Conservation (phyloP, 2,888 invertebrate genomes). For the Platycheirus rosarum region DNA sequence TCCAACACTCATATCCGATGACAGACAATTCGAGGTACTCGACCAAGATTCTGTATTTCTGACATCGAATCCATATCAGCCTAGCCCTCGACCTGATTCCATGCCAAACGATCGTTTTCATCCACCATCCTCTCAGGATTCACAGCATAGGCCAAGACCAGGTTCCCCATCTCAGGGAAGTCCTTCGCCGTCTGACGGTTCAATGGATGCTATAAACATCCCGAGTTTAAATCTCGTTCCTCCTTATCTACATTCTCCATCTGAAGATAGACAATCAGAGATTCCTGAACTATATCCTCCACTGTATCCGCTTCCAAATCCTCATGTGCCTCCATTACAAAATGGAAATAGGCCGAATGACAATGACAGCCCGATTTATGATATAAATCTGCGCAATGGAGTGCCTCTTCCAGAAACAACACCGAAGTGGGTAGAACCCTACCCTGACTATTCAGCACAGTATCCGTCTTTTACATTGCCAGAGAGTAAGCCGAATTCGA, state of each 20-base stretch:
- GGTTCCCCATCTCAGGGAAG: neutral
- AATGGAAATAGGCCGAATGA: neutral
- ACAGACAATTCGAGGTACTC: slow-evolving; percentile 36
- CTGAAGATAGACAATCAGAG: slow-evolving; percentile 23
- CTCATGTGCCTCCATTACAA: neutral
- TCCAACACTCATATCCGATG: slow-evolving; percentile 24
- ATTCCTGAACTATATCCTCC: slow-evolving; percentile 27
- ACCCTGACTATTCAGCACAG: slow-evolving; percentile 21
- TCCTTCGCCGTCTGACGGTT: neutral
- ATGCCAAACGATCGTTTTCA: neutral
- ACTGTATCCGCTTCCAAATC: neutral
- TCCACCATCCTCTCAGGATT: neutral
- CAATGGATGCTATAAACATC: slow-evolving; percentile 49
- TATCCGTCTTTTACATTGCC: slow-evolving; percentile 36
- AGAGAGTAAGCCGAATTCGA: neutral
- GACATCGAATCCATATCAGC: neutral
- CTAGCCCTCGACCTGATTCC: slow-evolving; percentile 3
- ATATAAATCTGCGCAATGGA: neutral
- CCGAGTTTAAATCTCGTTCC: slow-evolving; percentile 54
- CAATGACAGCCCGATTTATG: neutral
- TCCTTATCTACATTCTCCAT: slow-evolving; percentile 43
- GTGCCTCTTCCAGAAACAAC: neutral
- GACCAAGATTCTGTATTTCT: slow-evolving; percentile 17
- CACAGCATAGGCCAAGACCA: slow-evolving; percentile 8
- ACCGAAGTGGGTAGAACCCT: slow-evolving; percentile 2